phyloP scores from a whole-genome alignment of 2,888 invertebrate genomes.

The Megamerina dolium region DNA sequence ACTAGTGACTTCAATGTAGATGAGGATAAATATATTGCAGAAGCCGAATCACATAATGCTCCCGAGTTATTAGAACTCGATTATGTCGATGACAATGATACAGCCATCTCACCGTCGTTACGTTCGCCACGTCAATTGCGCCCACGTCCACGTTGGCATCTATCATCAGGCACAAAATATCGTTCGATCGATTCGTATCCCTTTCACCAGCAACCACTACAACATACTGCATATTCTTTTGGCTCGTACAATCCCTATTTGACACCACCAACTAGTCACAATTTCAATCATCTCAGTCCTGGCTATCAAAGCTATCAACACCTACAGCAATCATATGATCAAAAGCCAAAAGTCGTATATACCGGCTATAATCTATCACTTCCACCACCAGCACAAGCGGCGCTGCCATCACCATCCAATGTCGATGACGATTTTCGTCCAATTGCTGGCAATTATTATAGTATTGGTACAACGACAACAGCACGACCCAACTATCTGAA shows the following conservation, averaged over 20 bases:
- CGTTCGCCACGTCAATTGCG: conserved; percentile 42
- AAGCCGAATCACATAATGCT: conserved; percentile 1
- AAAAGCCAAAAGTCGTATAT: conserved; percentile 33
- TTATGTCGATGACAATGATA: conserved; percentile 26
- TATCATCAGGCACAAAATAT: conserved; percentile 26
- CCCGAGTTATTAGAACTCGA: conserved; percentile 19
- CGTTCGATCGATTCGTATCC: conserved; percentile 35
- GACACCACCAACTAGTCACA: conserved; percentile 34
- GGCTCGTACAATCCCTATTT: conserved; percentile 42
- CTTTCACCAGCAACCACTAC: conserved; percentile 21
- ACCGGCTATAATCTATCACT: conserved; percentile 37
- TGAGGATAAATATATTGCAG: too few relatives aligned
- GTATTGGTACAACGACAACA: conserved; percentile 17
- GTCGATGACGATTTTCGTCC: conserved; percentile 35
- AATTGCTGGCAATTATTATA: conserved; percentile 30
- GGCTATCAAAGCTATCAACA: conserved; percentile 26
- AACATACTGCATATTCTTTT: conserved; percentile 30
- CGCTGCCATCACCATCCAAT: too few relatives aligned
- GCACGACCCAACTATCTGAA: conserved; percentile 26
- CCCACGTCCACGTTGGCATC: conserved; percentile 27
- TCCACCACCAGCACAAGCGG: conserved; percentile 32
- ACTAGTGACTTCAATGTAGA: neutral
- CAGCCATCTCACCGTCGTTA: conserved; percentile 30
- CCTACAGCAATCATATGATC: conserved; percentile 9
- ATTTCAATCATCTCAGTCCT: conserved; percentile 30